A percentile compares a stretch with the other conserved stretches of the same genome.
Conservation (phyloP, 2,888 invertebrate species). For the Andrena camellia region DNA sequence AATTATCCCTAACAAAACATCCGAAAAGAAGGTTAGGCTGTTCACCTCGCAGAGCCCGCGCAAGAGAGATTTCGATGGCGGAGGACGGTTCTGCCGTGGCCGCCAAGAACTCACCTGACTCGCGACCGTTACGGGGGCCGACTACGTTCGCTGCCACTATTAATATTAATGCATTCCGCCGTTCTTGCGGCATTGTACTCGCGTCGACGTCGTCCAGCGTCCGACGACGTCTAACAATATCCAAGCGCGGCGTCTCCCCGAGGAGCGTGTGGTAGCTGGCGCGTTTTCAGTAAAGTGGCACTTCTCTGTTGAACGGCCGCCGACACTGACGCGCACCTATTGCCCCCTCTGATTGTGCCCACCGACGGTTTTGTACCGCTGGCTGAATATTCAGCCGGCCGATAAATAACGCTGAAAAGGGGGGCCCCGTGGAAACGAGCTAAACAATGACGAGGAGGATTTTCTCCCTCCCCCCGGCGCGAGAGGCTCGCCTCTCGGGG, state of each 20-base stretch:
- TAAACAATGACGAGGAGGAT: conserved; percentile 69
- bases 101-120: conserved; percentile 55
- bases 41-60: too few relatives aligned
- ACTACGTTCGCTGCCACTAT: conserved; percentile 70
- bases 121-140: conserved; percentile 60
- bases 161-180: conserved; percentile 81
- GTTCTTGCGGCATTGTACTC: conserved; percentile 77
- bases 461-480: conserved; percentile 54
- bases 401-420: conserved; percentile 77
- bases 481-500: background rate
- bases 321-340: conserved; percentile 10
- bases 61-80: too few relatives aligned
- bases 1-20: too few relatives aligned
- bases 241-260: conserved; percentile 31
- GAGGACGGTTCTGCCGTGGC: background rate
- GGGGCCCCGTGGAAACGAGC: conserved; percentile 58
- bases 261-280: background rate
- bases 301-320: conserved; percentile 17
- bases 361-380: conserved; percentile 61
- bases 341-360: conserved; percentile 46
- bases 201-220: conserved; percentile 65
- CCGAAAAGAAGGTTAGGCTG: too few relatives aligned
- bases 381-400: conserved; percentile 78
- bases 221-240: conserved; percentile 68
- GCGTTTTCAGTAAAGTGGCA: conserved; percentile 31